Conservation (phyloP, 2,113 vertebrate species). For the Poicephalus meyeri region DNA sequence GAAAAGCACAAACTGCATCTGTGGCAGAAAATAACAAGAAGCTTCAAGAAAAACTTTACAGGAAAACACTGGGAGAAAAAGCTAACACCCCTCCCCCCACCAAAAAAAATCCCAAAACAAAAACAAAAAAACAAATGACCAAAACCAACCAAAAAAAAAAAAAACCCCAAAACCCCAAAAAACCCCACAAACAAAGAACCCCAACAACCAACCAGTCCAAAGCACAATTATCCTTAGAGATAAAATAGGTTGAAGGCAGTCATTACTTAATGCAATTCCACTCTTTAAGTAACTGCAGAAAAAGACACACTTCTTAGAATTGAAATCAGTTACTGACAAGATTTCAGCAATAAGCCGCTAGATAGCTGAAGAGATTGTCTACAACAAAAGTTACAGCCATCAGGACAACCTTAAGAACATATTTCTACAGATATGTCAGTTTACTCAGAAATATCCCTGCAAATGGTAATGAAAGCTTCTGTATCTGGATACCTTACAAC, state of each 20-base stretch:
- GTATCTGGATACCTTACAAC: background rate
- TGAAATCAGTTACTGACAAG: background rate
- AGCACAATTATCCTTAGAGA: background rate
- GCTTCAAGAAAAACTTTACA: background rate
- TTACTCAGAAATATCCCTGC: background rate
- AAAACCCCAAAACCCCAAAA: no score
- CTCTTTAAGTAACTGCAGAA: background rate
- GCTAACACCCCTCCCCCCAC: no score
- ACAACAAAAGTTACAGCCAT: background rate
- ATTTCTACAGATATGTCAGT: background rate
- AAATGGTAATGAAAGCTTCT: background rate
- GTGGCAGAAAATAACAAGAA: background rate
- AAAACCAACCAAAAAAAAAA: background rate
- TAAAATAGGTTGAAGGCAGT: background rate
- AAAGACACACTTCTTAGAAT: background rate
- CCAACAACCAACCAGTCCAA: background rate
- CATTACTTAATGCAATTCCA: background rate
- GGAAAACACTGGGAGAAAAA: background rate
- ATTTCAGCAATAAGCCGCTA: background rate
- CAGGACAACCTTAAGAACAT: background rate
- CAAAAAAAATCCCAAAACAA: rapidly evolving
- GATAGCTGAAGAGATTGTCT: background rate
- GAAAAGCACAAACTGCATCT: background rate
- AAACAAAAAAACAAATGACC: no score
- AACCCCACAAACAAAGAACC: no score